Conservation (phyloP, 2,888 invertebrate genomes). For the Ophion costatus region DNA sequence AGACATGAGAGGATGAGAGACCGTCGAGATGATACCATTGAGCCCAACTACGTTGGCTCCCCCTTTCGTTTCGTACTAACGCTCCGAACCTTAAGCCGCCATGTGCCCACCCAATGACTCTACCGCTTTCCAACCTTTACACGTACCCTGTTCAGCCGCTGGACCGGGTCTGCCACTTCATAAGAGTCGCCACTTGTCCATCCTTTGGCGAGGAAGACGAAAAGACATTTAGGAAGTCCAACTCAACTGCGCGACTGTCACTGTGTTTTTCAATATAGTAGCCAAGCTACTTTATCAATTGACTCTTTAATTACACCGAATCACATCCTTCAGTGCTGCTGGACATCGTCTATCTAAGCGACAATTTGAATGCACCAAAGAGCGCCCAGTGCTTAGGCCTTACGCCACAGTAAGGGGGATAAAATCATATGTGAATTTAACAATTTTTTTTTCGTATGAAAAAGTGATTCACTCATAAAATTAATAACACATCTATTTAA, state of each 20-base stretch:
- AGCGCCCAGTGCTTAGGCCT: too few species aligned
- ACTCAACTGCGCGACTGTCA: background rate
- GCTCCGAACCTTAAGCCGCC: slow-evolving; percentile 32
- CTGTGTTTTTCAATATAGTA: too few species aligned
- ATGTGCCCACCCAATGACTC: slow-evolving; percentile 5
- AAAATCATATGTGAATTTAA: too few species aligned
- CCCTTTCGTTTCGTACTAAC: slow-evolving; percentile 11
- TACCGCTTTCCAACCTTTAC: slow-evolving; percentile 26
- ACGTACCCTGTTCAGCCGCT: slow-evolving; percentile 22
- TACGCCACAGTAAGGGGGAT: too few species aligned
- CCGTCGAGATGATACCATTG: slow-evolving; percentile 40
- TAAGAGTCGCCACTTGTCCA: background rate
- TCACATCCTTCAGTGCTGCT: too few species aligned
- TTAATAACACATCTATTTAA: too few species aligned
- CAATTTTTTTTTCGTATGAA: too few species aligned
- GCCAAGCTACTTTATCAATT: too few species aligned
- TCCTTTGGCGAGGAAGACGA: background rate
- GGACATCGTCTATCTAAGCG: too few species aligned
- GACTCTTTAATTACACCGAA: too few species aligned
- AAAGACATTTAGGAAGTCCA: background rate
- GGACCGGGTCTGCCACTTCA: slow-evolving; percentile 29
- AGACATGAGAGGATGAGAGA: slow-evolving; percentile 7
- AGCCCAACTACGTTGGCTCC: slow-evolving; percentile 10
- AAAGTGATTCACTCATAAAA: too few species aligned
- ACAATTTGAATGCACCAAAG: too few species aligned